Conservation (phyloP, 2,113 vertebrate species). For the Aegypius monachus region DNA sequence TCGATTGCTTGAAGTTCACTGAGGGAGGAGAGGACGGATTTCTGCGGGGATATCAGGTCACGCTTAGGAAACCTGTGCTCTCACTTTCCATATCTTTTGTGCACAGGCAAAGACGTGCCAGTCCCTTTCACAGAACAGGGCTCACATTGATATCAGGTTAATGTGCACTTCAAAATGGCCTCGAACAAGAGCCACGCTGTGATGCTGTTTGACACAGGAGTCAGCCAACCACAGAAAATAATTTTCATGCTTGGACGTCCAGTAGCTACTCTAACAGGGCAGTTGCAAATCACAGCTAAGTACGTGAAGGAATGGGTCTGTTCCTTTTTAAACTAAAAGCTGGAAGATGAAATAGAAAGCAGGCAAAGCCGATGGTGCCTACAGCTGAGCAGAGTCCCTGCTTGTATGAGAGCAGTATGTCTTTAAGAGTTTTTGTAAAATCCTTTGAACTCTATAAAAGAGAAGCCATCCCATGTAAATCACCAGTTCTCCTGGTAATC, state of each 20-base stretch:
- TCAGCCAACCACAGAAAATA: background rate
- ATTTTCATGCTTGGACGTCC: background rate
- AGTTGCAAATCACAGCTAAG: background rate
- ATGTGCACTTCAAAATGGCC: background rate
- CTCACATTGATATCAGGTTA: background rate
- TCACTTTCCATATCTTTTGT: background rate
- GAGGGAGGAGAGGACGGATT: background rate
- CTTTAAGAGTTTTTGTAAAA: background rate
- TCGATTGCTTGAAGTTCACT: background rate
- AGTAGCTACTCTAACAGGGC: background rate
- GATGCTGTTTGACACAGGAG: background rate
- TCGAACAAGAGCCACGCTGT: background rate
- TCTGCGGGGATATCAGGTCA: fast-evolving
- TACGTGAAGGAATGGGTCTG: background rate
- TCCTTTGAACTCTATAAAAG: background rate
- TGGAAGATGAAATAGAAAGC: background rate
- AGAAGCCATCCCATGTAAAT: background rate
- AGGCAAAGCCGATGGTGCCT: background rate
- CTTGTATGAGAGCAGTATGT: background rate
- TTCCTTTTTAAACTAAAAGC: background rate
- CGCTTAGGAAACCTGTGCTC: background rate
- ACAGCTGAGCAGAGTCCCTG: background rate
- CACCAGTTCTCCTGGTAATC: background rate
- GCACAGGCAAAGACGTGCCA: background rate
- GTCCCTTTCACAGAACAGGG: background rate